A percentile compares a stretch with the other conserved stretches of the same genome.
Evolutionary conservation across 2,113 vertebrate genomes (phyloP).

Genomic region (Sapajus apella): DNA sequence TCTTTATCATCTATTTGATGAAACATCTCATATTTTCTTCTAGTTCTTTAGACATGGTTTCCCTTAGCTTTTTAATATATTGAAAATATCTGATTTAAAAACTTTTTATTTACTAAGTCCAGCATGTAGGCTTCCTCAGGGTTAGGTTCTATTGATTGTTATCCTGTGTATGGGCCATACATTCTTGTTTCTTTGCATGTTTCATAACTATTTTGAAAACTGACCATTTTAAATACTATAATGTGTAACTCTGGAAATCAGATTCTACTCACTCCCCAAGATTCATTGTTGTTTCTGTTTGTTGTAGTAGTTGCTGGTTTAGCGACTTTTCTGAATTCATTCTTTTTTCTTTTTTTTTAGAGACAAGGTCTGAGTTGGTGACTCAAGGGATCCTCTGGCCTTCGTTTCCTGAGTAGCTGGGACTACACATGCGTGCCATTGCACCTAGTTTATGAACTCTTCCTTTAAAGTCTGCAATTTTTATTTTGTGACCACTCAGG

Average conservation of each 20-base stretch:
- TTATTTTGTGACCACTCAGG: background rate
- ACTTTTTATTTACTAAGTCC: slow-evolving; percentile 20
- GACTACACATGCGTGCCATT: background rate
- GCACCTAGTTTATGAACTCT: background rate
- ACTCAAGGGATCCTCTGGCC: background rate
- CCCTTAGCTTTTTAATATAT: slow-evolving; percentile 17
- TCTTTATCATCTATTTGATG: background rate
- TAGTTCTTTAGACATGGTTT: slow-evolving; percentile 29
- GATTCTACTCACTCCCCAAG: background rate
- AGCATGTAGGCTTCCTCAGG: background rate
- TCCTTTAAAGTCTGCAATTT: background rate
- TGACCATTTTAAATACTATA: background rate
- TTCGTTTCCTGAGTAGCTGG: background rate
- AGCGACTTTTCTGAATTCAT: slow-evolving; percentile 16
- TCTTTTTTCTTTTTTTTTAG: background rate
- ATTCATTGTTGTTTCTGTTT: background rate
- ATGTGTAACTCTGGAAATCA: background rate
- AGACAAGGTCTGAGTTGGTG: too few relatives aligned
- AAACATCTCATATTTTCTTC: background rate
- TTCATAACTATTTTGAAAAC: slow-evolving; percentile 30
- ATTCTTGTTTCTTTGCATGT: background rate
- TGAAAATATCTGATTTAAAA: background rate
- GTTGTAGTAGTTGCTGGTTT: slow-evolving; percentile 7
- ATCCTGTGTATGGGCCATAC: background rate
- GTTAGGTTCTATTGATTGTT: background rate